Percentiles rank a stretch among this genome's conserved stretches.
Conservation (phyloP, 2,797 vertebrate species). For the Gadopsis bispinosus region DNA sequence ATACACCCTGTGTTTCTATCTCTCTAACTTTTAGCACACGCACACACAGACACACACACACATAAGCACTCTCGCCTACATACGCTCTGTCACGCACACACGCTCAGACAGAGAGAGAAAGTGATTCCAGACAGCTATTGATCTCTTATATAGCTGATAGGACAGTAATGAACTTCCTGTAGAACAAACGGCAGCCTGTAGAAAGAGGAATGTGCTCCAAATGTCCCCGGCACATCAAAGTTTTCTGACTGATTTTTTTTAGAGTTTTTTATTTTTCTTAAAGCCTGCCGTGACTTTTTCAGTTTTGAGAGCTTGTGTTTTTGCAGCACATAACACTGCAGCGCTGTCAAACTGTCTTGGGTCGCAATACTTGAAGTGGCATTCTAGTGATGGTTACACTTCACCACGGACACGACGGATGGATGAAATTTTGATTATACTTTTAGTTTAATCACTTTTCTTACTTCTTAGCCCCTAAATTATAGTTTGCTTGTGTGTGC, state of each 20-base stretch:
- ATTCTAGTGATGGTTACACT: constrained; percentile 6
- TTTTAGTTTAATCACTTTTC: not conserved
- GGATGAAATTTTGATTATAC: constrained; percentile 2
- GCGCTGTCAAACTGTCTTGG: constrained; percentile 9
- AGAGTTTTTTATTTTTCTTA: constrained; percentile 38
- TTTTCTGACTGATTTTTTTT: constrained; percentile 40
- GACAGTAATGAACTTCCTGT: constrained; percentile 73
- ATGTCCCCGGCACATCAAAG: constrained; percentile 37
- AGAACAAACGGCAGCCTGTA: constrained; percentile 51
- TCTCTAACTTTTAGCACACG: not conserved
- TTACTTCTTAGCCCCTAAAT: not conserved
- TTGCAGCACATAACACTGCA: constrained; percentile 10
- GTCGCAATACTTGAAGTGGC: constrained; percentile 7
- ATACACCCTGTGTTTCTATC: constrained; percentile 39
- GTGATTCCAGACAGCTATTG: constrained; percentile 75
- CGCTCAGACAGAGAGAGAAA: constrained; percentile 38
- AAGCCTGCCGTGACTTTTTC: constrained; percentile 12
- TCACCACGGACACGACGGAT: not conserved
- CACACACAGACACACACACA: constrained; percentile 10
- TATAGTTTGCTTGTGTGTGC: not conserved
- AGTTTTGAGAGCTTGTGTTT: constrained; percentile 23
- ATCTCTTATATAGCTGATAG: constrained; percentile 66
- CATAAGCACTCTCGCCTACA: not conserved
- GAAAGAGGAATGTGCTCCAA: constrained; percentile 38
- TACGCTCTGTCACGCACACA: constrained; percentile 33